Conservation (phyloP, 2,888 invertebrate genomes). For the Trimorus sp. region DNA sequence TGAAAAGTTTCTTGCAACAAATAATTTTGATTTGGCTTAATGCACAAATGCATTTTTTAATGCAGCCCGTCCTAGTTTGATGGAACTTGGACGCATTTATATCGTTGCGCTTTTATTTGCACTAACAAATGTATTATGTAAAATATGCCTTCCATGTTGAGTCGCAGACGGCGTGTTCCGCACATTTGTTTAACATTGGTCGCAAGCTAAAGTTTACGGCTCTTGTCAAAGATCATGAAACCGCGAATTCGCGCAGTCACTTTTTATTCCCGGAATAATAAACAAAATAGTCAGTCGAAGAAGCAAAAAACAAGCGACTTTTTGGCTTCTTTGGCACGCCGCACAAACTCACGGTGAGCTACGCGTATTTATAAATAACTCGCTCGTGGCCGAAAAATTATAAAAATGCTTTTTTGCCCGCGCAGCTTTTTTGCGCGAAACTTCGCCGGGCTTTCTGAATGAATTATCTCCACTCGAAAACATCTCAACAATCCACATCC, state of each 20-base stretch:
- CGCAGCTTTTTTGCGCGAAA: conserved; percentile 15
- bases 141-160: no score
- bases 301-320: no score
- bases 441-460: conserved; percentile 35
- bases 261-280: no score
- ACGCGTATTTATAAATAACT: conserved; percentile 6
- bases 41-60: not conserved
- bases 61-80: not conserved
- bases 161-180: no score
- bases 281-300: no score
- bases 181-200: no score
- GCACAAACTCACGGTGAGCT: not conserved
- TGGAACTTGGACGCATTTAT: not conserved
- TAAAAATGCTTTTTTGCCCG: conserved; percentile 12
- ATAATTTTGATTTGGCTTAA: not conserved
- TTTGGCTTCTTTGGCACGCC: no score
- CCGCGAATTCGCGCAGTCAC: no score
- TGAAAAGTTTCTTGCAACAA: not conserved
- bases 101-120: not conserved
- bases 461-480: conserved; percentile 40
- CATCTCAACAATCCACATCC: conserved; percentile 44
- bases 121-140: no score
- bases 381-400: conserved; percentile 18
- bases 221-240: no score
- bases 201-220: no score